Evolutionary conservation across 53 echinoderm and acorn worm genomes (phyloP).

Genomic region (Mesocentrotus franciscanus): DNA sequence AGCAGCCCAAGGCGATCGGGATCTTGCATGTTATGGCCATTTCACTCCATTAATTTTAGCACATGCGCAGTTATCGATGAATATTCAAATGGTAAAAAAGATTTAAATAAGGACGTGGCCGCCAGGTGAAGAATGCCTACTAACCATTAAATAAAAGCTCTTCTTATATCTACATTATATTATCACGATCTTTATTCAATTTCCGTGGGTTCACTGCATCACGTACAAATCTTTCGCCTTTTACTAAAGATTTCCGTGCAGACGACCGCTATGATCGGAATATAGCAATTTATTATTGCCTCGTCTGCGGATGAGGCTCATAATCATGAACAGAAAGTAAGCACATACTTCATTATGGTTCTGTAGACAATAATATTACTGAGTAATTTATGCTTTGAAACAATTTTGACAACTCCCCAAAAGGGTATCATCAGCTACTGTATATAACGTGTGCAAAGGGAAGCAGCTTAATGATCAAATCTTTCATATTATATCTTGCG

Average conservation of each 20-base stretch:
- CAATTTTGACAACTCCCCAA: no score
- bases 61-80: background rate
- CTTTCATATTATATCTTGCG: no score
- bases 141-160: background rate
- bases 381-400: no score
- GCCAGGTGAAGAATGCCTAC: background rate
- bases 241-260: slow-evolving; percentile 48
- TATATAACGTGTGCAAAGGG: no score
- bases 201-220: slow-evolving; percentile 10
- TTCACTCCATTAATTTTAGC: no score
- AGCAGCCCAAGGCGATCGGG: background rate
- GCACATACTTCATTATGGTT: background rate
- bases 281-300: slow-evolving; percentile 15
- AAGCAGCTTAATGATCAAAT: no score
- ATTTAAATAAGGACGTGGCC: no score
- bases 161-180: background rate
- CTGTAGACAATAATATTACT: no score
- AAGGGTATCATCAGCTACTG: no score
- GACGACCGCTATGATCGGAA: background rate
- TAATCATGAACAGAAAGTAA: background rate
- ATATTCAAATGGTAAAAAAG: background rate
- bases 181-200: background rate
- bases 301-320: background rate
- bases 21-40: background rate
- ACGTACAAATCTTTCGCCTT: slow-evolving; percentile 6